Evolutionary conservation across 2,113 vertebrate genomes (phyloP), one percentile per base, ranked within the genome.

Genomic region (Pitta sordida): DNA sequence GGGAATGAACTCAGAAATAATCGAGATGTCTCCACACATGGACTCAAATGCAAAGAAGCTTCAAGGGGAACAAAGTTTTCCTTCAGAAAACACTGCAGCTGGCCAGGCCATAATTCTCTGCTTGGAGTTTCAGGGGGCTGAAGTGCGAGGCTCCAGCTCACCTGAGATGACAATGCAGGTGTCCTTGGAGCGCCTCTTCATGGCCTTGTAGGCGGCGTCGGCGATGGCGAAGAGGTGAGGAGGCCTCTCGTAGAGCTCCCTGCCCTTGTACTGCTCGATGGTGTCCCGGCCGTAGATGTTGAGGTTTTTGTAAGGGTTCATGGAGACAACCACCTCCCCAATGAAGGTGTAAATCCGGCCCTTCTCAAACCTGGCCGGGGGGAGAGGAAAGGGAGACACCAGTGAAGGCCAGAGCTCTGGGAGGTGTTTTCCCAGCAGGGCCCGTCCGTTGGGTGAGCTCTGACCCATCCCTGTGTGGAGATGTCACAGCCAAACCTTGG

Each of bases 131-230:
- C 82, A 49, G 58, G 27, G 17, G 36, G 91, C 51, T 55, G 51
- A 39, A 64, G 55, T 4, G 73, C 39, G 32, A 39, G 46, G 80
- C 82, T 36, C 44, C 43, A 60, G 76, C 96, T 74, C 92, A 99
- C 99, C 99, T 97, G 99, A 99, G 98, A 99, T 99, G 70, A 99
- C 98, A 60, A 99, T 99, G 36, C 99, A 99, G 12, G 99, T 99
- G 97, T 99, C 99, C 96, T 99, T 99, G 51, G 98, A 99, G 53
- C 99, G 95, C 76, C 99, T 98, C 97, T 99, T 99, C 99, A 99
- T 99, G 32, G 99, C 99, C 95, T 99, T 99, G 97, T 99, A 99
- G 7, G 99, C 99, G 4, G 99, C 99, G 11, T 99, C 99, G 0
- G 99, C 99, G 23, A 99, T 99, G 74, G 99, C 98, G 2, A 99